Evolutionary conservation across 2,797 vertebrate species (phyloP).

Genomic region (Petrocephalus sullivani): DNA sequence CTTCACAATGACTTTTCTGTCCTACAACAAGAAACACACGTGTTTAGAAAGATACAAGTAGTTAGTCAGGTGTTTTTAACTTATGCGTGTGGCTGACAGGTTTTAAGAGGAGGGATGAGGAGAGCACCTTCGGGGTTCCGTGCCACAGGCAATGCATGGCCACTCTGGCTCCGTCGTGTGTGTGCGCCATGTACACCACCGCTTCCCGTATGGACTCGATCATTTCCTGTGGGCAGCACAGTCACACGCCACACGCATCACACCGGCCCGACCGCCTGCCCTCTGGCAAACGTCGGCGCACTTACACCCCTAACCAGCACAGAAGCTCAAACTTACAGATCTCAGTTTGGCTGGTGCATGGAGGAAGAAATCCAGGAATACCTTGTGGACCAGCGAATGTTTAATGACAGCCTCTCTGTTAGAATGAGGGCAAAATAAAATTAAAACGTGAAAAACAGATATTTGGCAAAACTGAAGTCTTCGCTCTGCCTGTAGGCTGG

Average conservation of each 20-base stretch:
- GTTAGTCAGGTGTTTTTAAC: too few relatives aligned
- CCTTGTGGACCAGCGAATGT: conserved; percentile 93
- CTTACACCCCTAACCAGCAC: background rate
- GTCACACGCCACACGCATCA: background rate
- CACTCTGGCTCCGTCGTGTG: conserved; percentile 87
- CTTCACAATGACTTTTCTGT: conserved; percentile 92
- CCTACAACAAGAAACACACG: conserved; percentile 59
- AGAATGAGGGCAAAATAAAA: background rate
- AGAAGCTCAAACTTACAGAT: conserved; percentile 67
- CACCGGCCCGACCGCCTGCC: background rate
- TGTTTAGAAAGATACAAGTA: too few relatives aligned
- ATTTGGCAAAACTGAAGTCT: background rate
- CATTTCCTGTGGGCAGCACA: conserved; percentile 71
- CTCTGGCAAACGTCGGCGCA: background rate
- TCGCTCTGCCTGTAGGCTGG: background rate
- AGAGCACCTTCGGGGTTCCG: conserved; percentile 77
- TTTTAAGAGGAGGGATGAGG: background rate
- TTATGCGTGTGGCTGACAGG: background rate
- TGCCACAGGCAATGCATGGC: conserved; percentile 95
- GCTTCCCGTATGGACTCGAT: conserved; percentile 90
- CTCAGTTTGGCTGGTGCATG: conserved; percentile 70
- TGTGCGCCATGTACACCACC: conserved; percentile 88
- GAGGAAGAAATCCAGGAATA: conserved; percentile 88
- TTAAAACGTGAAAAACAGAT: background rate
- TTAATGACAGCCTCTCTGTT: conserved; percentile 90